Percentiles rank a stretch among this genome's conserved stretches.
These are phyloP conservation scores for Drosophila setosimentum DNA, from an alignment of 2,888 invertebrate species.

Conservation along the genomic window DNA sequence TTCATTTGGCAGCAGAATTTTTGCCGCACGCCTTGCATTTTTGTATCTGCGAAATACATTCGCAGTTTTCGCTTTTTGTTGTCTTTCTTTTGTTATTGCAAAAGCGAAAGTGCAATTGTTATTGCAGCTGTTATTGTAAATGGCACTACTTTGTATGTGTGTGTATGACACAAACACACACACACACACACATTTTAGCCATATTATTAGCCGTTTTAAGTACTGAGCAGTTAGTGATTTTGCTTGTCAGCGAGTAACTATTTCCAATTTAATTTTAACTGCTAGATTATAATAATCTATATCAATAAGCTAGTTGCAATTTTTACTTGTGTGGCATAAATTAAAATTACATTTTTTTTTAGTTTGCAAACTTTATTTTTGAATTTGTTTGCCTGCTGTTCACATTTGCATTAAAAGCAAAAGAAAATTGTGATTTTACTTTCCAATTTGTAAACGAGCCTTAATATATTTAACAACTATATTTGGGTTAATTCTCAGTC, in stretches of 20 bases:
- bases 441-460: not conserved
- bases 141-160: conserved; percentile 2
- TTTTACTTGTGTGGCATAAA: not conserved
- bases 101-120: conserved; percentile 68
- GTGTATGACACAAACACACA: not conserved
- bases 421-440: not conserved
- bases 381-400: not conserved
- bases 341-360: conserved; percentile 22
- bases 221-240: not conserved
- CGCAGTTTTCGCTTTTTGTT: conserved; percentile 10
- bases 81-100: conserved; percentile 15
- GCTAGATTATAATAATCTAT: conserved; percentile 12
- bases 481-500: not conserved
- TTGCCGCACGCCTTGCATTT: conserved; percentile 16
- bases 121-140: not conserved
- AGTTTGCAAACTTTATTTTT: not conserved
- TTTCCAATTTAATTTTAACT: conserved; percentile 18
- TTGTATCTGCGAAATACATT: conserved; percentile 61
- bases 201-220: conserved; percentile 20
- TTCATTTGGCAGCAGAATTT: conserved; percentile 65
- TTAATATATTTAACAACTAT: not conserved
- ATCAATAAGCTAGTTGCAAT: not conserved
- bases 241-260: conserved; percentile 28
- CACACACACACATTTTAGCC: conserved; percentile 3
- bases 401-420: not conserved